These are phyloP conservation scores for Ciona savignyi DNA, from an alignment of 23 tunicate species.

Conservation along the genomic window DNA sequence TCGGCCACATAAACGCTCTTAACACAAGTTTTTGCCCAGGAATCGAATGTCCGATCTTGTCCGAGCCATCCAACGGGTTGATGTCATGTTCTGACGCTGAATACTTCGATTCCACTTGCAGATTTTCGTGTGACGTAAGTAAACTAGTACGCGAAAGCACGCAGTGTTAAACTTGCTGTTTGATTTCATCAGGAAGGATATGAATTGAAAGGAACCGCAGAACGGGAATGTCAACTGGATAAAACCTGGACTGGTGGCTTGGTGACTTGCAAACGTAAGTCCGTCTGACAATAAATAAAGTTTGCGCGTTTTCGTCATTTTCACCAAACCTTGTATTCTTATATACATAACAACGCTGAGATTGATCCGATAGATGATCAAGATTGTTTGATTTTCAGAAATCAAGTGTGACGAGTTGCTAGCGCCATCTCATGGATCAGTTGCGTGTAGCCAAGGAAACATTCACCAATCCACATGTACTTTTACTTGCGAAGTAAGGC, in stretches of 20 bases:
- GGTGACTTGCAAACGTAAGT: constrained; percentile 28
- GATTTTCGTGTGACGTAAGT: not conserved
- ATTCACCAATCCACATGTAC: constrained; percentile 25
- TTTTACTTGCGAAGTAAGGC: constrained; percentile 42
- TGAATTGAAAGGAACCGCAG: constrained; percentile 33
- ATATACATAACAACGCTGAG: too few species aligned
- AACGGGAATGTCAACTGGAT: constrained; percentile 55
- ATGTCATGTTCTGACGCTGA: constrained; percentile 37
- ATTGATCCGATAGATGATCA: not conserved
- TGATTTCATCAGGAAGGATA: constrained; percentile 74
- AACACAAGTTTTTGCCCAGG: too few species aligned
- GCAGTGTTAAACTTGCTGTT: too few species aligned
- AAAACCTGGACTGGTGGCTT: constrained; percentile 43
- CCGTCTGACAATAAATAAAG: too few species aligned
- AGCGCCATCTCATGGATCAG: constrained; percentile 22
- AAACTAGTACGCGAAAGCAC: too few species aligned
- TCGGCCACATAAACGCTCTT: too few species aligned
- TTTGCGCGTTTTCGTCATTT: too few species aligned
- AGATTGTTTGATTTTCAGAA: constrained; percentile 6
- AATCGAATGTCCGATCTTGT: constrained; percentile 39
- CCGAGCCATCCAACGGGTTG: constrained; percentile 24
- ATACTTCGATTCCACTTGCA: constrained; percentile 12
- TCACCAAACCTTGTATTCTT: too few species aligned
- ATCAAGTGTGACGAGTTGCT: constrained; percentile 17
- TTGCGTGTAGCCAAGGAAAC: constrained; percentile 24